Base-by-base conservation (phyloP, 2,888 invertebrate species). In the Pasiphila rectangulata region DNA sequence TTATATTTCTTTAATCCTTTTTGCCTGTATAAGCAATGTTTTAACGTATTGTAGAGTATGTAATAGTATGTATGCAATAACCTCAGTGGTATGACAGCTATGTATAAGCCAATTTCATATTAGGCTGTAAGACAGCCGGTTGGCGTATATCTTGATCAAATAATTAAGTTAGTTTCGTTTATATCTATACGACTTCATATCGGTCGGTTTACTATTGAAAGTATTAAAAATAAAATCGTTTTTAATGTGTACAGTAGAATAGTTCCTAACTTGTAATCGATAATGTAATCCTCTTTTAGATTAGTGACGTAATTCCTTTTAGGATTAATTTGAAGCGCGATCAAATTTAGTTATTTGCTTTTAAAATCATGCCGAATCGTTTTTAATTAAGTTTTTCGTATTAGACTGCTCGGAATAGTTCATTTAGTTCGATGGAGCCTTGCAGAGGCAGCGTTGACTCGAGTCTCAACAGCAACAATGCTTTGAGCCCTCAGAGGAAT, bases 181-280 rank as follows among this genome's bases (percentile, higher is more conserved):
- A 45, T 50, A 34, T 37, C 46, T 51, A 45, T 35, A 21, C 50
- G 56, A 51, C 42, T 57, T 48, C 30, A 51, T 56, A 55, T 61
- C 59, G 54, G 63, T 64, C 57, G 63, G 51, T 59, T 54, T 63
- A 62, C 67, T 64, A 48, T 62, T 69, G 56, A 62, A 70, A 71
- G 63, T 66, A 69, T 65, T 66, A 61, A 64, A 65, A 76, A 74
- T 73, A 69, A 60, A 75, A 72, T 69, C 69, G 70, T 75, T 69
- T 76, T 73, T 74, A 70, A 73, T 75, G 69, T 87, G 87, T 87
- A 87, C 85, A 87, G 87, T 81, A 83, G 84, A 64, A 82, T 86
- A 87, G 87, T 85, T 87, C 86, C 87, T 87, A 81, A 84, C 70
- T 39, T 67, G 71, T 87, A 87, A 86, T 86, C 84, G 74, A 84